Evolutionary conservation across 2,888 invertebrate species (phyloP).

Genomic region (Saturnia japonica): DNA sequence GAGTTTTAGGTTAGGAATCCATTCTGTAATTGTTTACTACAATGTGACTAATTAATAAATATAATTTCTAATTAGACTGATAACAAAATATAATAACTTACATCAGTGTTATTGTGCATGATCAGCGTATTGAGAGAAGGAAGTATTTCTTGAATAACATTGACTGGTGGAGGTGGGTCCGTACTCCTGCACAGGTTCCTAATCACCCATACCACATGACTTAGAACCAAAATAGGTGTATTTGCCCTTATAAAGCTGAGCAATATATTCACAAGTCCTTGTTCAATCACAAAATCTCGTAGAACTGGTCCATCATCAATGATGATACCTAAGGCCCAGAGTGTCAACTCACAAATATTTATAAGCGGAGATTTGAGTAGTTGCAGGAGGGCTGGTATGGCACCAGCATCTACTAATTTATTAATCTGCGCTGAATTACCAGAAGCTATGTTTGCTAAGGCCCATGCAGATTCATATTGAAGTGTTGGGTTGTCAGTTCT

Average conservation of each 20-base stretch:
- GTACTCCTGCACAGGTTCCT: constrained; percentile 99
- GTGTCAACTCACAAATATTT: constrained; percentile 99
- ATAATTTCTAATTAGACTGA: too few species aligned
- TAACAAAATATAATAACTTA: constrained; percentile 73
- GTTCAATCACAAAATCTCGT: constrained; percentile 96
- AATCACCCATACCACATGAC: constrained; percentile 99
- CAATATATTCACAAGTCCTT: constrained; percentile 96
- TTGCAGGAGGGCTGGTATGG: constrained; percentile 96
- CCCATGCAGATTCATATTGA: constrained; percentile 99
- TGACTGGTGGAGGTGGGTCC: constrained; percentile 96
- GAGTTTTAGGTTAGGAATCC: too few species aligned
- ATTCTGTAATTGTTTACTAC: too few species aligned
- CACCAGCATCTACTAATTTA: constrained; percentile 95
- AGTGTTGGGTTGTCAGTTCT: constrained; percentile 95
- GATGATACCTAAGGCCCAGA: constrained; percentile 95
- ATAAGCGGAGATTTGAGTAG: constrained; percentile 95
- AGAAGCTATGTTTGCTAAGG: constrained; percentile 97
- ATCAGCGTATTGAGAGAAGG: constrained; percentile 97
- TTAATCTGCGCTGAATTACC: constrained; percentile 96
- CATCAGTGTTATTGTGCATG: constrained; percentile 97
- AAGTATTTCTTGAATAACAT: constrained; percentile 95
- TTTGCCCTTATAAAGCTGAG: constrained; percentile 97
- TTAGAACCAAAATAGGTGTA: constrained; percentile 96
- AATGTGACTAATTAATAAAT: too few species aligned
- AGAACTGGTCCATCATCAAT: constrained; percentile 95